phyloP scores from a whole-genome alignment of 2,797 vertebrate genomes.

The Sardinella longiceps region DNA sequence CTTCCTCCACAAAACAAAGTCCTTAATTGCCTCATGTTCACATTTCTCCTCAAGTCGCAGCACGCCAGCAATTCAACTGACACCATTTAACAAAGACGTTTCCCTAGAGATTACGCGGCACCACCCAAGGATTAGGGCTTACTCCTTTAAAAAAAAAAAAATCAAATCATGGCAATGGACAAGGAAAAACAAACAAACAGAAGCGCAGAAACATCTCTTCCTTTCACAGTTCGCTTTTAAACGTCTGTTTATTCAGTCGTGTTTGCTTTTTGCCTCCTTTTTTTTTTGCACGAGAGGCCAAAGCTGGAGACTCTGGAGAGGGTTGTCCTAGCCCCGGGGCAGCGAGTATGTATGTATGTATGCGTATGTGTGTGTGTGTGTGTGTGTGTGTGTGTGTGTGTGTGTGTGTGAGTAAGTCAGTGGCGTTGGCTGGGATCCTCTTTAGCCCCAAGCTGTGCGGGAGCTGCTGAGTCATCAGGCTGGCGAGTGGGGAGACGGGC shows the following conservation, averaged over 20 bases:
- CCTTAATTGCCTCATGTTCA: constrained; percentile 16
- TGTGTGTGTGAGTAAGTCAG: neutral
- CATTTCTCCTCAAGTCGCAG: constrained; percentile 8
- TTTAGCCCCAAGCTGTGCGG: constrained; percentile 11
- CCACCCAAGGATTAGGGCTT: constrained; percentile 15
- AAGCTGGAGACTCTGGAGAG: neutral
- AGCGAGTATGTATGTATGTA: neutral
- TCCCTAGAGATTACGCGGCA: constrained; percentile 11
- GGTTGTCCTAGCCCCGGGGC: constrained; percentile 13
- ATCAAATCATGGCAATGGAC: neutral
- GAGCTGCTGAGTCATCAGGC: constrained; percentile 25
- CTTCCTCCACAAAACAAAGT: neutral
- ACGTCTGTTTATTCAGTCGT: constrained; percentile 13
- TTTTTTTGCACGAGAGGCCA: neutral
- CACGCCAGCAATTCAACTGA: constrained; percentile 21
- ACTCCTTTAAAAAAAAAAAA: neutral
- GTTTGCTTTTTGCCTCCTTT: neutral
- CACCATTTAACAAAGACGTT: constrained; percentile 15
- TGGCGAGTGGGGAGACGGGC: neutral
- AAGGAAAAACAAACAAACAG: constrained; percentile 2
- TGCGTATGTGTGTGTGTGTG: neutral
- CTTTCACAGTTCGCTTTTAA: constrained; percentile 12
- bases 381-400: constrained; percentile 1
- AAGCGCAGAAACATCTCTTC: neutral
- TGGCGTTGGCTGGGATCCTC: constrained; percentile 22